Conservation (phyloP, 2,797 vertebrate species). For the Benthosema pterotum region DNA sequence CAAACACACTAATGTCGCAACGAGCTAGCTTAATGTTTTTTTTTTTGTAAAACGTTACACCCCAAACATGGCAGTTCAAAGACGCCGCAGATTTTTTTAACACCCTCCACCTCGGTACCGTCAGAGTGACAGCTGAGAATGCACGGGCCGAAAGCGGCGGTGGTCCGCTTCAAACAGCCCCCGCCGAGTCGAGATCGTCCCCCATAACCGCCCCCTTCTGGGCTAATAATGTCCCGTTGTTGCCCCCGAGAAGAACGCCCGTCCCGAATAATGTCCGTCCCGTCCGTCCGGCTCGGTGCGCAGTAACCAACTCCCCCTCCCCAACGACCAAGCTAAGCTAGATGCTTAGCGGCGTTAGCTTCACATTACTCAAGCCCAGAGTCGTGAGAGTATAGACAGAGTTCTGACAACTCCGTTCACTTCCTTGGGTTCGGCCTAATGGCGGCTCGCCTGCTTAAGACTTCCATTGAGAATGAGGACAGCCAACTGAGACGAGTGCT, state of each 20-base stretch:
- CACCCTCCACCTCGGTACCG: slow-evolving; percentile 60
- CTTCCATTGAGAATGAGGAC: too few species aligned
- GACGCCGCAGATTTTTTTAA: slow-evolving; percentile 69
- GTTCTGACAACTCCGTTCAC: too few species aligned
- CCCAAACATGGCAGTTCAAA: slow-evolving; percentile 79
- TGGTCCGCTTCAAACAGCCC: background rate
- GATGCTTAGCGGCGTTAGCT: slow-evolving; percentile 55
- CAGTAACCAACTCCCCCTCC: slow-evolving; percentile 62
- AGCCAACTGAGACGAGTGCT: too few species aligned
- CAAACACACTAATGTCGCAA: slow-evolving; percentile 39
- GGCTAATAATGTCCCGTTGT: too few species aligned
- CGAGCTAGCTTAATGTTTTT: slow-evolving; percentile 69
- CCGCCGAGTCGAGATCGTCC: too few species aligned
- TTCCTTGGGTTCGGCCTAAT: too few species aligned
- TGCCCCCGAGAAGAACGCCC: slow-evolving; percentile 16
- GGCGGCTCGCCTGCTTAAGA: too few species aligned
- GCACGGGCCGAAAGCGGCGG: slow-evolving; percentile 48
- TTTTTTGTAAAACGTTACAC: slow-evolving; percentile 72
- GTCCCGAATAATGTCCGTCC: slow-evolving; percentile 40
- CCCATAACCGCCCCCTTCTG: too few species aligned
- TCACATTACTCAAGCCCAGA: slow-evolving; percentile 83
- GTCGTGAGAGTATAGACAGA: too few species aligned
- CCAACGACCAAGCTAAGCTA: slow-evolving; percentile 45
- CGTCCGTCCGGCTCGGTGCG: slow-evolving; percentile 54
- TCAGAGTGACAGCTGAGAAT: slow-evolving; percentile 77